Base-by-base conservation (phyloP, 2,797 vertebrate species). In the Urocyon cinereoargenteus region DNA sequence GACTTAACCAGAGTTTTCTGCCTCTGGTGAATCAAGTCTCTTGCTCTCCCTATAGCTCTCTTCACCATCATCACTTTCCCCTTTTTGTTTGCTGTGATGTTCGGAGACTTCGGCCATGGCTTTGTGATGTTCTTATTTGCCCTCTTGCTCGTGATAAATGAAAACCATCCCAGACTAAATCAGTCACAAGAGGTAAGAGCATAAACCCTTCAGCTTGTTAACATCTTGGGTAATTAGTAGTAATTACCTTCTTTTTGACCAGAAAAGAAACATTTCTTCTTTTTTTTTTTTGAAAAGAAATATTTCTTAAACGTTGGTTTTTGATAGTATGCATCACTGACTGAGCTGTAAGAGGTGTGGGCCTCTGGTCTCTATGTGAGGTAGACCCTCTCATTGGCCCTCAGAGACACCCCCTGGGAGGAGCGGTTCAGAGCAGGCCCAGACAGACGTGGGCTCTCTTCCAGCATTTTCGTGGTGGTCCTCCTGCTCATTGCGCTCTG, bases 51-150 rank as follows among this genome's bases (percentile, higher is more conserved):
- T 3, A 6, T 99, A 99, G 99, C 99, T 93, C 99, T 99, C 45
- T 99, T 99, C 84, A 99, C 99, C 97, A 99, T 99, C 98, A 99
- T 99, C 98, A 99, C 99, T 0, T 99, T 99, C 97, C 99, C 99
- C 15, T 99, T 99, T 91, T 97, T 99, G 97, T 99, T 99, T 4
- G 99, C 99, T 0, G 99, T 99, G 92, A 99, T 99, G 99, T 99
- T 99, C 31, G 99, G 99, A 31, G 99, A 99, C 98, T 98, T 99
- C 0, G 99, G 99, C 0, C 99, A 99, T 0, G 99, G 99, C 68
- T 96, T 99, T 9, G 98, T 99, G 31, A 99, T 99, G 99, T 98
- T 99, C 55, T 22, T 99, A 0, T 99, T 99, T 66, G 99, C 99
- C 59, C 98, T 99, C 82, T 98, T 99, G 99, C 98, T 99, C 98